These are phyloP conservation scores for Chaetodon trifascialis DNA, from an alignment of 2,113 vertebrate species.

Conservation along the genomic window DNA sequence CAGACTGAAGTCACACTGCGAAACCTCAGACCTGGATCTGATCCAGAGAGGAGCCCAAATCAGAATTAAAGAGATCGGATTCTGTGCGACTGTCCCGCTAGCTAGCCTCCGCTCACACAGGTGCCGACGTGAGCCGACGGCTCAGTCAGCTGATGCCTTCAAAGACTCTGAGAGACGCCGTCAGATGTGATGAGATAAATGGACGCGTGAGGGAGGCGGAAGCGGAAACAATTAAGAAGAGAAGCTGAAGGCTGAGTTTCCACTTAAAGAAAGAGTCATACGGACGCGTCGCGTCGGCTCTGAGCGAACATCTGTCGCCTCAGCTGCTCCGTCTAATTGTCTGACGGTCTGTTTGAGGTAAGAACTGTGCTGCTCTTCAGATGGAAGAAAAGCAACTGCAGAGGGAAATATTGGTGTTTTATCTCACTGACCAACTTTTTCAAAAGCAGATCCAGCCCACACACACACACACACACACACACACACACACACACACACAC, in stretches of 20 bases:
- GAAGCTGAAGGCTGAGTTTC: background rate
- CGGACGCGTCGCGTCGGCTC: background rate
- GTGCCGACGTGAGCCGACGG: no score
- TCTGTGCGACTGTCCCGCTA: no score
- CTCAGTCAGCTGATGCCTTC: background rate
- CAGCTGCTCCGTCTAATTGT: constrained; percentile 13
- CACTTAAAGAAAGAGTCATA: background rate
- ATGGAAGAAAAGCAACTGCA: background rate
- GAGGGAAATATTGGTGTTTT: background rate
- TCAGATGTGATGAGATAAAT: background rate
- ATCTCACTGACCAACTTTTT: constrained; percentile 6
- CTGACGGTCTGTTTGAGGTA: background rate
- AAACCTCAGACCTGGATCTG: no score
- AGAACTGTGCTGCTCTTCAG: background rate
- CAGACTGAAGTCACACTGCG: no score
- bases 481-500: no score
- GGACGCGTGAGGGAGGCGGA: background rate
- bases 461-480: no score
- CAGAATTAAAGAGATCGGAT: no score
- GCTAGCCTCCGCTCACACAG: no score
- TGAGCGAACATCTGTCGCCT: constrained; percentile 37
- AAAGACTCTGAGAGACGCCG: background rate
- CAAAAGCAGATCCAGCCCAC: background rate
- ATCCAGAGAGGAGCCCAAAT: no score
- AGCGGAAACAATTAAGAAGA: background rate